Evolutionary conservation across 1,140 invertebrate genomes (phyloP).

Genomic region (Heliconius hewitsoni): DNA sequence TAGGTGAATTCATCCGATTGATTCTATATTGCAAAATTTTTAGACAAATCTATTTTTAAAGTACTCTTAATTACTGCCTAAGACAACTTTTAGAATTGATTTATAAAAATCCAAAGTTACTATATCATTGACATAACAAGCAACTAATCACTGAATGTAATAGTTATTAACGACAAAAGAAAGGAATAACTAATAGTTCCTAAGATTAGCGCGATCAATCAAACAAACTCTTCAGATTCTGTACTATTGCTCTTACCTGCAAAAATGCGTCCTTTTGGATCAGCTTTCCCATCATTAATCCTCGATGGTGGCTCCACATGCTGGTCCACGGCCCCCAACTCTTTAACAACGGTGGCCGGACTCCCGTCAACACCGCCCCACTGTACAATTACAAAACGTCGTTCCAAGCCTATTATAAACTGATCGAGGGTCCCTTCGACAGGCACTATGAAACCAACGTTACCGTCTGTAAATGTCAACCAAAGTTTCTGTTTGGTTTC

Average conservation of each 20-base stretch:
- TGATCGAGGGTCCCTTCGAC: constrained; percentile 83
- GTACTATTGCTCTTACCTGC: constrained; percentile 80
- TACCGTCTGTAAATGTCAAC: constrained; percentile 48
- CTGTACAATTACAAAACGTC: constrained; percentile 83
- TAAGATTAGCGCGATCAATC: neutral
- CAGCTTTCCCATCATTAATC: constrained; percentile 94
- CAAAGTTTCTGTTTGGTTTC: neutral
- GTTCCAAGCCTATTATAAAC: constrained; percentile 85
- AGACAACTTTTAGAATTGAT: too few relatives aligned
- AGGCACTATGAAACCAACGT: constrained; percentile 86
- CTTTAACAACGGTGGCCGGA: constrained; percentile 72
- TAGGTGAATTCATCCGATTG: too few relatives aligned
- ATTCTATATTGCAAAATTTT: too few relatives aligned
- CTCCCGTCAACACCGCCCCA: constrained; percentile 85
- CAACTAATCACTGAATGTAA: too few relatives aligned
- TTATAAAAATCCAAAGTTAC: too few relatives aligned
- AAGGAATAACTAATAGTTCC: too few relatives aligned
- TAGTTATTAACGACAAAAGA: too few relatives aligned
- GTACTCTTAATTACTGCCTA: too few relatives aligned
- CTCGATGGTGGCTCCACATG: constrained; percentile 82
- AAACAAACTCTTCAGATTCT: neutral
- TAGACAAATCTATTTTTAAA: too few relatives aligned
- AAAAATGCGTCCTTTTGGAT: constrained; percentile 89
- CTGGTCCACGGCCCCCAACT: constrained; percentile 84
- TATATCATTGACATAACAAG: too few relatives aligned